A percentile compares a stretch with the other conserved stretches of the same genome.
phyloP scores from a whole-genome alignment of 2,797 vertebrate species.

The Ceryle rudis region DNA sequence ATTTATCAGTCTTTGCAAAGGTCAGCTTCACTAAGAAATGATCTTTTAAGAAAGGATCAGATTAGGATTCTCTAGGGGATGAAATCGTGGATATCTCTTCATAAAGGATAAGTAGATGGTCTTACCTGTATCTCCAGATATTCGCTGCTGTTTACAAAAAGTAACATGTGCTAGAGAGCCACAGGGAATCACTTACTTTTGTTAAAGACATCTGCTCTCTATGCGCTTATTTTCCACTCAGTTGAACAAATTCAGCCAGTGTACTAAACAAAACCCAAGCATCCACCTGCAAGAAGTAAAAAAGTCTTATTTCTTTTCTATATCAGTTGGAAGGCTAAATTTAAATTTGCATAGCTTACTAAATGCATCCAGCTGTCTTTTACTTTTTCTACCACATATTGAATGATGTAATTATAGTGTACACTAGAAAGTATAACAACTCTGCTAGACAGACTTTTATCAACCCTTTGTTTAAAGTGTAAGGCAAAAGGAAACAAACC shows the following conservation, averaged over 20 bases:
- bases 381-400: neutral
- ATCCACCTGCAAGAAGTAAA: neutral
- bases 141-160: neutral
- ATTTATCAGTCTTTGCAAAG: neutral
- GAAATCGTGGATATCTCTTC: neutral
- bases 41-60: neutral
- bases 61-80: neutral
- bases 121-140: neutral
- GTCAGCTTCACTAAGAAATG: neutral
- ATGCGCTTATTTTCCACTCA: neutral
- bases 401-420: neutral
- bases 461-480: neutral
- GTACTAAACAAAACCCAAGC: neutral
- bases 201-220: neutral
- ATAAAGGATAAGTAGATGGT: neutral
- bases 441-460: neutral
- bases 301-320: neutral
- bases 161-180: neutral
- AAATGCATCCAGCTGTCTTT: neutral
- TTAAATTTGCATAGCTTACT: neutral
- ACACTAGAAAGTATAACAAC: neutral
- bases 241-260: neutral
- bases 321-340: neutral
- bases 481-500: neutral
- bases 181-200: neutral